These are phyloP conservation scores for Andinoacara biseriatus DNA, from an alignment of 2,113 vertebrate species.

Conservation along the genomic window DNA sequence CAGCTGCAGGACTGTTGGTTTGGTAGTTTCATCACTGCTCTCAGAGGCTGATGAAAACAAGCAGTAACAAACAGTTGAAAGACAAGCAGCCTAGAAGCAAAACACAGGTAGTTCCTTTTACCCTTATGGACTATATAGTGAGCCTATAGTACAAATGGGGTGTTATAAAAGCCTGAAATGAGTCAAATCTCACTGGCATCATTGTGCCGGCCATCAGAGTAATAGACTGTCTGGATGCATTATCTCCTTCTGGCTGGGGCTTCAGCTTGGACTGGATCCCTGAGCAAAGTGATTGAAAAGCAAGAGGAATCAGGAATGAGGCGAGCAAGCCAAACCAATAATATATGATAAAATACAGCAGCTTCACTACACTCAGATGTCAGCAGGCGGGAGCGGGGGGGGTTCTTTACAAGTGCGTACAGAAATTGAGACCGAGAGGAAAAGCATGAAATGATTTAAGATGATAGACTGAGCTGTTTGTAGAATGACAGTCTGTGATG, in stretches of 20 bases:
- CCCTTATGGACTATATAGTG: not conserved
- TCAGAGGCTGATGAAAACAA: conserved; percentile 58
- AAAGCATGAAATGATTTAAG: conserved; percentile 38
- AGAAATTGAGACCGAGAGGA: conserved; percentile 26
- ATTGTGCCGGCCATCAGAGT: conserved; percentile 65
- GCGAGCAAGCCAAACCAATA: conserved; percentile 1
- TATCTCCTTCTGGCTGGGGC: conserved; percentile 49
- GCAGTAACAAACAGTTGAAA: conserved; percentile 45
- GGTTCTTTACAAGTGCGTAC: conserved; percentile 24
- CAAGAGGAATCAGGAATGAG: conserved; percentile 25
- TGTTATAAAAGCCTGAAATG: conserved; percentile 48
- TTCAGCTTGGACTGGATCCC: conserved; percentile 60
- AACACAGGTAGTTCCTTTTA: conserved; percentile 12
- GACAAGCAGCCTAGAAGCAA: not conserved
- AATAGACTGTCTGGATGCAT: conserved; percentile 70
- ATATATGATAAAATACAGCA: conserved; percentile 54
- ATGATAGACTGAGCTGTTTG: conserved; percentile 51
- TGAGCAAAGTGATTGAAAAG: conserved; percentile 72
- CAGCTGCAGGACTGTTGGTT: conserved; percentile 7
- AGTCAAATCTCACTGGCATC: conserved; percentile 68
- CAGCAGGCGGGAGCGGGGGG: not conserved
- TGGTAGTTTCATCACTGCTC: conserved; percentile 50
- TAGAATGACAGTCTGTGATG: conserved; percentile 27
- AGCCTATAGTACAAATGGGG: conserved; percentile 29
- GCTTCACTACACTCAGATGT: conserved; percentile 20